Percentiles rank a stretch among this genome's conserved stretches.
Conservation (phyloP, 2,113 vertebrate genomes). For the Cyprinodon brontotheroides region DNA sequence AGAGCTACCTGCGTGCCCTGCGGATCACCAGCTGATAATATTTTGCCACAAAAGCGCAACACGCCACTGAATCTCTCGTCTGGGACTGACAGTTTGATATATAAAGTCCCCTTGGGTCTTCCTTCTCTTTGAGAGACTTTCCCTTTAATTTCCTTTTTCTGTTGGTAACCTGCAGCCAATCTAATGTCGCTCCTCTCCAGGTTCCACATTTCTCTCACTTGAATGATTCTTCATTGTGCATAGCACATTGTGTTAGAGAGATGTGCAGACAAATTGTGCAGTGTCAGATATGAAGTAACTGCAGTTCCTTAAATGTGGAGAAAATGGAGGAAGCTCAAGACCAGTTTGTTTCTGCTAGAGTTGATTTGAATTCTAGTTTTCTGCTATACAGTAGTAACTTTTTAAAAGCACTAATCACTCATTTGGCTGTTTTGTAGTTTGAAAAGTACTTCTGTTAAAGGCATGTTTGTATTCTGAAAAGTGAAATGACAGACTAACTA, state of each 20-base stretch:
- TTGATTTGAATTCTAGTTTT: not conserved
- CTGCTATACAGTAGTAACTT: not conserved
- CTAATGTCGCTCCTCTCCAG: constrained; percentile 53
- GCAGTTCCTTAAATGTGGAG: not conserved
- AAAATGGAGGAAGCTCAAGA: not conserved
- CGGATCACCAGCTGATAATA: constrained; percentile 72
- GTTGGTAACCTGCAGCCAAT: constrained; percentile 61
- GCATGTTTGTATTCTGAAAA: not conserved
- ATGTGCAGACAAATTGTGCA: constrained; percentile 17
- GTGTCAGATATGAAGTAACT: not conserved
- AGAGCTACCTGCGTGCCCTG: constrained; percentile 65
- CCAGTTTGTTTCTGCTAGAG: constrained; percentile 16
- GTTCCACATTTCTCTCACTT: constrained; percentile 45
- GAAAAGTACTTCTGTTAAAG: not conserved
- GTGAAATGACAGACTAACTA: not conserved
- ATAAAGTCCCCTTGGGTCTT: constrained; percentile 60
- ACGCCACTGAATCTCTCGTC: constrained; percentile 61
- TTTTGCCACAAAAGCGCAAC: constrained; percentile 72
- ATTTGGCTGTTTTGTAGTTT: not conserved
- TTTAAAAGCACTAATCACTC: not conserved
- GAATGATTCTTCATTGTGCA: constrained; percentile 41
- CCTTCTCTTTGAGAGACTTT: constrained; percentile 48
- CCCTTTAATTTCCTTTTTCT: constrained; percentile 50
- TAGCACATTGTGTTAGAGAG: constrained; percentile 31
- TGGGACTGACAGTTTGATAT: constrained; percentile 58